Evolutionary conservation across 2,113 vertebrate genomes (phyloP).

Genomic region (Larimichthys polyactis): DNA sequence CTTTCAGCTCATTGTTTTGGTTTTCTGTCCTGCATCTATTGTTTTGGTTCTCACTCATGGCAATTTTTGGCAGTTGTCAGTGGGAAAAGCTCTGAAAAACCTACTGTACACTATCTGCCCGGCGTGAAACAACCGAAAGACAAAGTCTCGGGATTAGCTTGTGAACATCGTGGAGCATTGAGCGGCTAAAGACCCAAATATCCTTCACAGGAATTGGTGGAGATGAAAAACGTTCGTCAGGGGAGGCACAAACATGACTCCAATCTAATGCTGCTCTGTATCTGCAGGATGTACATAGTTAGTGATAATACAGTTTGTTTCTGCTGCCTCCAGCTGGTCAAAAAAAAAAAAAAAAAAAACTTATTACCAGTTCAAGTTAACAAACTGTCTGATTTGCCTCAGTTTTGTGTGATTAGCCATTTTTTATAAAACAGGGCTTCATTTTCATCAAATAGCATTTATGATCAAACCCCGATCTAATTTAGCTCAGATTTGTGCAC

Average conservation of each 20-base stretch:
- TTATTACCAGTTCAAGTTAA: not conserved
- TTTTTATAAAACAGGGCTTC: not conserved
- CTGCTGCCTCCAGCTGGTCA: slow-evolving; percentile 1
- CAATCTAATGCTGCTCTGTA: not conserved
- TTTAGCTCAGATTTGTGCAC: not conserved
- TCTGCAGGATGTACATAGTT: not conserved
- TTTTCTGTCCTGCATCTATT: not conserved
- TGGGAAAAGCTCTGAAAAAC: not conserved
- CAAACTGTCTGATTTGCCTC: not conserved
- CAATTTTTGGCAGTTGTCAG: not conserved
- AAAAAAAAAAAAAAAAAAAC: not conserved
- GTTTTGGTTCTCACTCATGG: not conserved
- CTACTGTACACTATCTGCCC: not conserved
- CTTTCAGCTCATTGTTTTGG: not conserved
- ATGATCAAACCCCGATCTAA: not conserved
- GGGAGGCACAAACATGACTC: not conserved
- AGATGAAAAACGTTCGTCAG: not conserved
- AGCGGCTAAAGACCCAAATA: not conserved
- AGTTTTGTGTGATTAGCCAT: not conserved
- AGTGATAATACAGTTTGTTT: not conserved
- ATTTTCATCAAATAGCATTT: not conserved
- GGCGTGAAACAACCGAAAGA: not conserved
- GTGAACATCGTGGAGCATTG: not conserved
- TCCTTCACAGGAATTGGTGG: not conserved
- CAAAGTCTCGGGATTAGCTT: not conserved